Base-by-base conservation (phyloP, 1,140 invertebrate species). In the Drosophila sturtevanti region DNA sequence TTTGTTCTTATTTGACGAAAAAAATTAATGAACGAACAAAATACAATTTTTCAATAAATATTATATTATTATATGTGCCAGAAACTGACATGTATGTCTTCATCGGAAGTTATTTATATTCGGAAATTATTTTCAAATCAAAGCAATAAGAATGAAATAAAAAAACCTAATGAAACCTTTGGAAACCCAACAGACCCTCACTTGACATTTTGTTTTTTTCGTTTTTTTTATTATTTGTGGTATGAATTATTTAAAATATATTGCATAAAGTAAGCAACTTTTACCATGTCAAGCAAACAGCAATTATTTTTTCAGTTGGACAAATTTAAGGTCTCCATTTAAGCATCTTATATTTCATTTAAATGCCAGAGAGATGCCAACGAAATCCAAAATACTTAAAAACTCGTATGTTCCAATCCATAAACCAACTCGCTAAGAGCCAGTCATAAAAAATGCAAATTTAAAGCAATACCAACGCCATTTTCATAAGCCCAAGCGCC, bases 381-480 rank as follows among this genome's bases (percentile, higher is more conserved):
- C 35, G 34, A 24, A 16, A 55, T 59, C 22, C 51, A 64, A 65
- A 55, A 59, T 48, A 71, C 22, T 51, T 34, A 2, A 73, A 73
- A 69, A 56, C 54, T 48, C 22, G 22, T 63, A 74, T 63, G 64
- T 76, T 70, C 56, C 44, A 65, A 41, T 48, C 41, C 18, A 54
- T 62, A 48, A 63, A 64, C 35, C 59, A 63, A 58, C 52, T 48
- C 67, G 59, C 69, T 61, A 73, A 74, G 35, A 16, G 61, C 11
- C 9, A 34, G 38, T 16, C 52, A 66, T 72, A 72, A 66, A 79
- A 70, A 72, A 67, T 66, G 54, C 18, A 63, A 67, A 68, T 86
- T 77, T 72, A 82, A 76, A 63, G 41, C 16, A 48, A 9, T 16
- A 21, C 18, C 41, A 18, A 11, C 24, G 11, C 41, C 44, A n/a